Conservation (phyloP, 2,888 invertebrate genomes). For the Ischnura elegans region DNA sequence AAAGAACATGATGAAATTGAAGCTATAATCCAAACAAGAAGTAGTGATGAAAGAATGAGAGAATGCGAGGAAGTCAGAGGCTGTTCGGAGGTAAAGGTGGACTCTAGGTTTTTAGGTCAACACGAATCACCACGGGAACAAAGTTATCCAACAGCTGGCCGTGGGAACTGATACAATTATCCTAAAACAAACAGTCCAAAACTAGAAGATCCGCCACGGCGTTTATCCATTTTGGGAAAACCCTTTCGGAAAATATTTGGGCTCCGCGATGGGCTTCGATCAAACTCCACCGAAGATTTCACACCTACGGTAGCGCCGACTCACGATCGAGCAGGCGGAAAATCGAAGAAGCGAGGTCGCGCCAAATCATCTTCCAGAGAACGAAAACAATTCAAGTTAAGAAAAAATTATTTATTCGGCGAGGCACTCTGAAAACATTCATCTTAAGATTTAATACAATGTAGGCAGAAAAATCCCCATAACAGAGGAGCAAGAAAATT, state of each 20-base stretch:
- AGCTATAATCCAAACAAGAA: too few species aligned
- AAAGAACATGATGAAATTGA: too few species aligned
- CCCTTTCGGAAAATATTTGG: neutral
- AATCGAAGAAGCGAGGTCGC: neutral
- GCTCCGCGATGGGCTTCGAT: neutral
- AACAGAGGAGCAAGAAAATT: too few species aligned
- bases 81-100: too few species aligned
- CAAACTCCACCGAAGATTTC: neutral
- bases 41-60: too few species aligned
- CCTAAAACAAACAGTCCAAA: neutral
- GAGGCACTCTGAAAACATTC: too few species aligned
- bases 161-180: neutral
- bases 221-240: neutral
- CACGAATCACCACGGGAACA: neutral
- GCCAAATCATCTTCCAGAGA: neutral
- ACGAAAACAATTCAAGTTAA: neutral
- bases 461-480: too few species aligned
- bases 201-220: neutral
- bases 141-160: neutral
- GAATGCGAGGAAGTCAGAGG: too few species aligned
- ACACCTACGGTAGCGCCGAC: neutral
- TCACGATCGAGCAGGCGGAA: neutral
- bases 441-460: too few species aligned
- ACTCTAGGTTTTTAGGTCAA: neutral
- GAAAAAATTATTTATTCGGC: too few species aligned